phyloP scores from a whole-genome alignment of 2,888 invertebrate species.

The Oscheius onirici region DNA sequence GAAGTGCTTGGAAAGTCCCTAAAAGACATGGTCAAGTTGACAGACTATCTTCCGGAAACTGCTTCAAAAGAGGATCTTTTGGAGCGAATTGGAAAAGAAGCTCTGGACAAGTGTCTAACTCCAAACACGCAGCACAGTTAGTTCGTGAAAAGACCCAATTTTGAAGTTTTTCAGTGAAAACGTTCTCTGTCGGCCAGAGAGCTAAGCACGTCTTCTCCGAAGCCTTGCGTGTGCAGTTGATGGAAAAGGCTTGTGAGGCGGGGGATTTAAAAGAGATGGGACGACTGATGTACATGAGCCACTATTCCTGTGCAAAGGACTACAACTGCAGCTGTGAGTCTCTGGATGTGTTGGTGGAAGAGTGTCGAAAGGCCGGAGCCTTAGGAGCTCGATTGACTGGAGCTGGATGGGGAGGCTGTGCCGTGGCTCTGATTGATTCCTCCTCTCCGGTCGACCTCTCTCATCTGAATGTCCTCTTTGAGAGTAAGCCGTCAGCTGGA shows the following conservation, averaged over 20 bases:
- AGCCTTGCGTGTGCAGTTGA: slow-evolving; percentile 84
- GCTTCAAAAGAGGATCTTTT: slow-evolving; percentile 35
- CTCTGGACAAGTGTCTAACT: slow-evolving; percentile 40
- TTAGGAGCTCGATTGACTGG: slow-evolving; percentile 90
- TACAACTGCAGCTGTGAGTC: slow-evolving; percentile 92
- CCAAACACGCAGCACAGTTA: slow-evolving; percentile 47
- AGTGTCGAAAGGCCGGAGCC: slow-evolving; percentile 74
- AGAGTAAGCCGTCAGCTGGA: slow-evolving; percentile 47
- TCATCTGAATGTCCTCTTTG: slow-evolving; percentile 43
- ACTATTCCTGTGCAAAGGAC: slow-evolving; percentile 78
- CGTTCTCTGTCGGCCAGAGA: slow-evolving; percentile 82
- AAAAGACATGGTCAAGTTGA: slow-evolving; percentile 39
- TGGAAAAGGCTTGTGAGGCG: slow-evolving; percentile 78
- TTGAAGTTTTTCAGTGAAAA: slow-evolving; percentile 56
- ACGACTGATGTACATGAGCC: slow-evolving; percentile 86
- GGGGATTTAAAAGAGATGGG: slow-evolving; percentile 75
- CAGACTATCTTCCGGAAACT: slow-evolving; percentile 42
- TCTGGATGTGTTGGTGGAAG: slow-evolving; percentile 80
- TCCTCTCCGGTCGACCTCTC: neutral
- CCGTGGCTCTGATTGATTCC: slow-evolving; percentile 80
- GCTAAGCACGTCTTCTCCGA: slow-evolving; percentile 87
- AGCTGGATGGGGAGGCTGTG: slow-evolving; percentile 83
- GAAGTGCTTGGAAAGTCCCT: slow-evolving; percentile 35
- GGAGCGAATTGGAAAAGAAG: slow-evolving; percentile 40
- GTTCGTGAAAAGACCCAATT: neutral